Percentiles rank a stretch among this genome's conserved stretches.
Evolutionary conservation across 2,797 vertebrate genomes (phyloP).

Genomic region (Cirrhinus mrigala): DNA sequence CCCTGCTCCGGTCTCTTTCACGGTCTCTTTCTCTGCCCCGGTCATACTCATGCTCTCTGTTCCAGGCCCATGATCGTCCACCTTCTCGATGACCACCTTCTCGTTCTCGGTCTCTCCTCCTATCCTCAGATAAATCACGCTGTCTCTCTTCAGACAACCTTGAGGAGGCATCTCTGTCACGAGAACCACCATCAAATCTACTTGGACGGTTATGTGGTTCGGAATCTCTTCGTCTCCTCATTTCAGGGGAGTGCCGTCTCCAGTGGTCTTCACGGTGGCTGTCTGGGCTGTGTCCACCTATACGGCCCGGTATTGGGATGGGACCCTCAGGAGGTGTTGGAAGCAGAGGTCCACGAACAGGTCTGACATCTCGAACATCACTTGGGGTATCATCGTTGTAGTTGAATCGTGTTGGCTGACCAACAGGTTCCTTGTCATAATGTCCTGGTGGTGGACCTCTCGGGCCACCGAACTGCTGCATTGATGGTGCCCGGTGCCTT

Average conservation of each 20-base stretch:
- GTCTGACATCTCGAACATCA: constrained; percentile 74
- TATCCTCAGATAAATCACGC: constrained; percentile 85
- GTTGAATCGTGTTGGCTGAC: constrained; percentile 81
- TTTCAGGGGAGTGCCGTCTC: constrained; percentile 80
- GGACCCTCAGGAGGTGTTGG: constrained; percentile 84
- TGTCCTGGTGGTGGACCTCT: constrained; percentile 69
- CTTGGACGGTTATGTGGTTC: constrained; percentile 85
- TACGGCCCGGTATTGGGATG: constrained; percentile 68
- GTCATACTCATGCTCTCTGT: constrained; percentile 83
- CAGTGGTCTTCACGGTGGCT: constrained; percentile 83
- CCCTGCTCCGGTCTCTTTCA: constrained; percentile 62
- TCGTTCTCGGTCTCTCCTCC: constrained; percentile 86
- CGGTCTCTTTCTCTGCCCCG: constrained; percentile 63
- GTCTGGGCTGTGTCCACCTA: constrained; percentile 86
- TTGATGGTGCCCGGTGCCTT: constrained; percentile 66
- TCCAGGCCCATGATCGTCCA: constrained; percentile 87
- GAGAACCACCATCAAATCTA: constrained; percentile 84
- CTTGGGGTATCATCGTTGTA: constrained; percentile 81
- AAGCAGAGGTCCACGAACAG: constrained; percentile 86
- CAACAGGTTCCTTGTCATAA: constrained; percentile 75
- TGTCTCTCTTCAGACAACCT: constrained; percentile 81
- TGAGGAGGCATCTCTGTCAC: constrained; percentile 77
- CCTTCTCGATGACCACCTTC: constrained; percentile 70
- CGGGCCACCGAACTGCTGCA: constrained; percentile 75
- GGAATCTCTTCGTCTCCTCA: constrained; percentile 78